phyloP scores from a whole-genome alignment of 1,140 invertebrate genomes.

The Eulimnadia texana region DNA sequence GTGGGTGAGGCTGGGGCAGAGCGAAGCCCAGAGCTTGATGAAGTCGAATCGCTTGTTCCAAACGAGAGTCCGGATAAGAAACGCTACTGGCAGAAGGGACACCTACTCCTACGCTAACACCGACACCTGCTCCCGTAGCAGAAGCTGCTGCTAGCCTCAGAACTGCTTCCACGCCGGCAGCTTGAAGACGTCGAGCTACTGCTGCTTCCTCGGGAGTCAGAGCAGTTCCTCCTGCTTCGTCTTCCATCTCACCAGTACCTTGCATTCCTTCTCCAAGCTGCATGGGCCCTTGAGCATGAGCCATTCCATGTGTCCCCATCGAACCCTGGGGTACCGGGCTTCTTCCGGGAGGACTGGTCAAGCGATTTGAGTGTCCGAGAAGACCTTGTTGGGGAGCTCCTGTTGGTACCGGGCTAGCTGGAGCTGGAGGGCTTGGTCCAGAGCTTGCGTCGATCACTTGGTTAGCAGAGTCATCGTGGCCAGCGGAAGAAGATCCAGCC shows the following conservation, averaged over 20 bases:
- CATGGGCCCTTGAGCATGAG: not conserved
- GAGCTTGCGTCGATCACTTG: slow-evolving; percentile 32
- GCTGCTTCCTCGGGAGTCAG: slow-evolving; percentile 14
- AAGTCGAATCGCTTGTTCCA: slow-evolving; percentile 63
- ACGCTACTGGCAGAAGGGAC: slow-evolving; percentile 18
- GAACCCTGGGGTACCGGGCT: not conserved
- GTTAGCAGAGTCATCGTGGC: slow-evolving; percentile 38
- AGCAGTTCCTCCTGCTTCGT: not conserved
- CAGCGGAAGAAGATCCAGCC: slow-evolving; percentile 24
- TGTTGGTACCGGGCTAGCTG: slow-evolving; percentile 20
- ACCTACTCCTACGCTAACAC: slow-evolving; percentile 25
- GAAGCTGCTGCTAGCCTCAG: slow-evolving; percentile 66
- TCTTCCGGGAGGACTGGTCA: not conserved
- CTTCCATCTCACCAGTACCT: not conserved
- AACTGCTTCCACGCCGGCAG: slow-evolving; percentile 61
- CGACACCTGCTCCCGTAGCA: slow-evolving; percentile 52
- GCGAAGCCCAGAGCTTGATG: slow-evolving; percentile 50
- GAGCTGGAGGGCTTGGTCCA: slow-evolving; percentile 12
- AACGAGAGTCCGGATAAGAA: slow-evolving; percentile 27
- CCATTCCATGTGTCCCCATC: not conserved
- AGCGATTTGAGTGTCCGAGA: not conserved
- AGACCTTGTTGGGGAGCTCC: not conserved
- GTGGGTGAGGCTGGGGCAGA: slow-evolving; percentile 34
- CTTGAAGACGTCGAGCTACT: slow-evolving; percentile 24
- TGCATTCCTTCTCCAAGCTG: not conserved